Evolutionary conservation across 2,888 invertebrate genomes (phyloP).

Genomic region (Tanaodytes sp.): DNA sequence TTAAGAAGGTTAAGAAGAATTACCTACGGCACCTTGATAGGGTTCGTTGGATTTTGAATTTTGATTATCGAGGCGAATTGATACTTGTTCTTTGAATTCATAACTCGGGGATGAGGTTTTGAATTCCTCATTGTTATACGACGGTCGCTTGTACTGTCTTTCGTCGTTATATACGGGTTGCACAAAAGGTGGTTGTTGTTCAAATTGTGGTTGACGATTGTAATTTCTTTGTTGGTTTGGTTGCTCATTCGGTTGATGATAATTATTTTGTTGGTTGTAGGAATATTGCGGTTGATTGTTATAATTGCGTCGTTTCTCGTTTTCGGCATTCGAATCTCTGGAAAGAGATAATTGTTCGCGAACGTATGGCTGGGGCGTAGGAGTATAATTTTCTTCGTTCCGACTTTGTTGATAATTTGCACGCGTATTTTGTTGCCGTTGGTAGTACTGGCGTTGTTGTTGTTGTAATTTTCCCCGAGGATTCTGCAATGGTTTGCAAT

Average conservation of each 20-base stretch:
- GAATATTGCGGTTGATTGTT: slow-evolving; percentile 3
- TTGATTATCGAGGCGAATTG: slow-evolving; percentile 11
- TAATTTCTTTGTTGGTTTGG: slow-evolving; percentile 15
- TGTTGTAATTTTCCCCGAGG: slow-evolving; percentile 40
- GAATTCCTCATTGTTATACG: background rate
- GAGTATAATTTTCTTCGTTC: slow-evolving; percentile 7
- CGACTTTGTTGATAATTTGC: too few species aligned
- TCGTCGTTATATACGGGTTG: slow-evolving; percentile 6
- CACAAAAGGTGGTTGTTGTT: background rate
- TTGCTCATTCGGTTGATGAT: slow-evolving; percentile 14
- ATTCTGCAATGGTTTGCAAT: slow-evolving; percentile 37
- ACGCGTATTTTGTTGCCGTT: too few species aligned
- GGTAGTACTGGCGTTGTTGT: slow-evolving; percentile 10
- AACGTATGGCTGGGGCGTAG: too few species aligned
- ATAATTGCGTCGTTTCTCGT: slow-evolving; percentile 14
- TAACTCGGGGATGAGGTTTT: slow-evolving; percentile 8
- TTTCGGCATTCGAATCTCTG: background rate
- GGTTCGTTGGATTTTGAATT: slow-evolving; percentile 7
- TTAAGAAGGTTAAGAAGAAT: too few species aligned
- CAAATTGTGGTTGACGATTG: slow-evolving; percentile 17
- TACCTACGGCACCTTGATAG: background rate
- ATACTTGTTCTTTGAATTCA: slow-evolving; percentile 9
- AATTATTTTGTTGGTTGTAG: slow-evolving; percentile 17
- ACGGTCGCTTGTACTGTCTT: background rate
- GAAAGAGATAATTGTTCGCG: background rate